A percentile compares a stretch with the other conserved stretches of the same genome.
Conservation (phyloP, 2,888 invertebrate genomes). For the Hypsopygia costalis region DNA sequence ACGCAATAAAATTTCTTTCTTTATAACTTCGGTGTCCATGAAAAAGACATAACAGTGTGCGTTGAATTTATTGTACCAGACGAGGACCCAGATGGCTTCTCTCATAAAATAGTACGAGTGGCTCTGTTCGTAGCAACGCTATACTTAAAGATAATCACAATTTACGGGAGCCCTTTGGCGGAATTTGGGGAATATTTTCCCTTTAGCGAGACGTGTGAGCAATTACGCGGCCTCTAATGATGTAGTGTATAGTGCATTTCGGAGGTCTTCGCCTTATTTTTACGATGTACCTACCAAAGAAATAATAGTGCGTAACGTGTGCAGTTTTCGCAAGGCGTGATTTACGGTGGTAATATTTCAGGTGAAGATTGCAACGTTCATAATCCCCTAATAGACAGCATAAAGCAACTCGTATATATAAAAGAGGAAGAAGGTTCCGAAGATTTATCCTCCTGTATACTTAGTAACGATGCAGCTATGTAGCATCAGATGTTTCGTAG, state of each 20-base stretch:
- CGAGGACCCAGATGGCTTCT: slow-evolving; percentile 74
- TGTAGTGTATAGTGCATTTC: slow-evolving; percentile 31
- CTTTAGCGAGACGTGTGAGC: slow-evolving; percentile 52
- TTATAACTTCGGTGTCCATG: slow-evolving; percentile 66
- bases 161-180: slow-evolving; percentile 65
- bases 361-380: slow-evolving; percentile 3
- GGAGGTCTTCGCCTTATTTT: slow-evolving; percentile 31
- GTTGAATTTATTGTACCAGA: slow-evolving; percentile 74
- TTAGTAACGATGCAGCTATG: not conserved
- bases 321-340: slow-evolving; percentile 5
- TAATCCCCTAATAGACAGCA: slow-evolving; percentile 8
- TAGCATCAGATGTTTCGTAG: not conserved
- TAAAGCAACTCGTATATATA: slow-evolving; percentile 2
- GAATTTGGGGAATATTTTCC: slow-evolving; percentile 59
- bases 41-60: slow-evolving; percentile 73
- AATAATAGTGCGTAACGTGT: slow-evolving; percentile 26
- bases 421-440: too few species aligned
- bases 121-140: slow-evolving; percentile 64
- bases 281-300: slow-evolving; percentile 38
- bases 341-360: slow-evolving; percentile 6
- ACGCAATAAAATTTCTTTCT: slow-evolving; percentile 61
- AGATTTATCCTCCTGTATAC: not conserved
- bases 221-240: slow-evolving; percentile 64
- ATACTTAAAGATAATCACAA: slow-evolving; percentile 78
- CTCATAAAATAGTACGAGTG: slow-evolving; percentile 77